phyloP scores from a whole-genome alignment of 2,113 vertebrate genomes.

The Urocynchramus pylzowi region DNA sequence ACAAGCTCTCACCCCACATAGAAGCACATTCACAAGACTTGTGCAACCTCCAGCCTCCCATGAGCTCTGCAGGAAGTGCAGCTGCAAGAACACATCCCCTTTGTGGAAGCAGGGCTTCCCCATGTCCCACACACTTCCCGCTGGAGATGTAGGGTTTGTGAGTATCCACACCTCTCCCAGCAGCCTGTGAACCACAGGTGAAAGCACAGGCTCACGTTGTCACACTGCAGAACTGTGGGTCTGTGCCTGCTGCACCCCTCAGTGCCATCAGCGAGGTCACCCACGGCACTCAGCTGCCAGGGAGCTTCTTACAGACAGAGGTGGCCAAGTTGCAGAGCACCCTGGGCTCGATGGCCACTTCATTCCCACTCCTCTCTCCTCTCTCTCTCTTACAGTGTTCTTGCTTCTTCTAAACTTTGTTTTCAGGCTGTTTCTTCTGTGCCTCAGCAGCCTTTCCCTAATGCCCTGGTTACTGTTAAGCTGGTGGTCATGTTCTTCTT shows the following conservation, averaged over 20 bases:
- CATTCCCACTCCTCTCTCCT: not conserved
- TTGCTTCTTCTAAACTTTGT: not conserved
- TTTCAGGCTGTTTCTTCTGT: not conserved
- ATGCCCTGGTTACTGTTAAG: not conserved
- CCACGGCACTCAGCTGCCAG: not conserved
- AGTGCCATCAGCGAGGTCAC: not conserved
- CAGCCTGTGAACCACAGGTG: not conserved
- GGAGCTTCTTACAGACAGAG: not conserved
- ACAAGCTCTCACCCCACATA: not conserved
- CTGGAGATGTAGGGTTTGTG: fast-evolving
- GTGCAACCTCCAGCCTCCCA: not conserved
- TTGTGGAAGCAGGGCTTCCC: not conserved
- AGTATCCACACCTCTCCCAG: not conserved
- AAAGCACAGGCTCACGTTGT: fast-evolving
- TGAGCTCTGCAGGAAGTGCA: not conserved
- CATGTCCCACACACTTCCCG: fast-evolving
- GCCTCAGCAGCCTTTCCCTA: not conserved
- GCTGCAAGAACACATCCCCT: not conserved
- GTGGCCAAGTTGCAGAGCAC: not conserved
- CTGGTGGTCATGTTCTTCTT: not conserved
- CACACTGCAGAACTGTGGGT: not conserved
- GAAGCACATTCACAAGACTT: not conserved
- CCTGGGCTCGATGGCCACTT: fast-evolving
- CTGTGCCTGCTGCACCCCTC: no score
- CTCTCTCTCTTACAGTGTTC: not conserved